Conservation (phyloP, 2,797 vertebrate species). For the Brachyrhaphis roseni region DNA sequence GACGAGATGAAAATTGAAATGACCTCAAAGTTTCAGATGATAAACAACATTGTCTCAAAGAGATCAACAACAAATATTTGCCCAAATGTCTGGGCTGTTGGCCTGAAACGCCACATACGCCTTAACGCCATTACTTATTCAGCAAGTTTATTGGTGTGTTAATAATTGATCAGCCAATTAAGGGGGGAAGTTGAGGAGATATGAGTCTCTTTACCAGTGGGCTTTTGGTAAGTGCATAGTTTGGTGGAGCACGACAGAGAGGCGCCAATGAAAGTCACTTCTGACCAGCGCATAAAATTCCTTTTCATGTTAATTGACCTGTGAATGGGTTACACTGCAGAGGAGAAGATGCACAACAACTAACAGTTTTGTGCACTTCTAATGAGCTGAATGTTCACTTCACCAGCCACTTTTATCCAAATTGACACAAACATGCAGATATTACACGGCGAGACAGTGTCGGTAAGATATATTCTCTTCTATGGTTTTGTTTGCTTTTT, state of each 20-base stretch:
- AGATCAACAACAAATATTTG: conserved; percentile 78
- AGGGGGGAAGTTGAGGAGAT: conserved; percentile 77
- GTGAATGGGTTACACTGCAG: conserved; percentile 1
- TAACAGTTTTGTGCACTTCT: background rate
- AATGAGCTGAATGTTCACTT: conserved; percentile 7
- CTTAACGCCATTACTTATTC: conserved; percentile 81
- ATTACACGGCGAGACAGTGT: background rate
- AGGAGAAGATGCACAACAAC: conserved; percentile 23
- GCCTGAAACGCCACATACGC: conserved; percentile 69
- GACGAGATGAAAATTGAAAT: conserved; percentile 50
- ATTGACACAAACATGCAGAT: background rate
- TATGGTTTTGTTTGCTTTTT: background rate
- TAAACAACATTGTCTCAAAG: conserved; percentile 62
- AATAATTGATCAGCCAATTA: conserved; percentile 88
- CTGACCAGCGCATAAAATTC: conserved; percentile 63
- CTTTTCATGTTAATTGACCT: conserved; percentile 46
- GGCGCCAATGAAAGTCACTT: conserved; percentile 72
- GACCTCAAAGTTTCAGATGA: conserved; percentile 42
- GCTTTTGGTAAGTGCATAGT: conserved; percentile 82
- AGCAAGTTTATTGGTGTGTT: conserved; percentile 83
- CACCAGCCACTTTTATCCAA: background rate
- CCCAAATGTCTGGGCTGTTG: conserved; percentile 69
- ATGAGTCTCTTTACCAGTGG: conserved; percentile 78
- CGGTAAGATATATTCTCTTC: background rate
- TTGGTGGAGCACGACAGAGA: conserved; percentile 74